These are phyloP conservation scores for Poecilia picta DNA, from an alignment of 2,797 vertebrate genomes.

Conservation along the genomic window DNA sequence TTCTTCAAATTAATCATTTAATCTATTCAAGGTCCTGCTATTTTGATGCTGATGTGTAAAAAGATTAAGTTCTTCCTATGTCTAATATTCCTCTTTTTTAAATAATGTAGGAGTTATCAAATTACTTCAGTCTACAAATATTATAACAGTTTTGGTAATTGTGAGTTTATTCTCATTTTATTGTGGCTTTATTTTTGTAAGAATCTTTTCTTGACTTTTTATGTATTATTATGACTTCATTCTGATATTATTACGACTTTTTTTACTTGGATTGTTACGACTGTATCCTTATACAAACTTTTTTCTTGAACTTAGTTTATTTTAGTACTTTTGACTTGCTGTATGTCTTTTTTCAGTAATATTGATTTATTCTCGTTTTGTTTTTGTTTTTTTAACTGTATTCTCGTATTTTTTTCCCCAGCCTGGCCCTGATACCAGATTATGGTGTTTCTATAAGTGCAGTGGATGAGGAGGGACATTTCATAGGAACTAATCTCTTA, in stretches of 20 bases:
- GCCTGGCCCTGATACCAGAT: neutral
- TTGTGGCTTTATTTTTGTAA: neutral
- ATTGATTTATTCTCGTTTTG: neutral
- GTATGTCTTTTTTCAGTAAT: neutral
- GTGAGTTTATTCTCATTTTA: neutral
- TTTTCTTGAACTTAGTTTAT: neutral
- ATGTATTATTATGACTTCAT: neutral
- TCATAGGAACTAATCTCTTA: slow-evolving; percentile 39
- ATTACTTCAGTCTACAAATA: neutral
- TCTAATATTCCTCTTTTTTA: neutral
- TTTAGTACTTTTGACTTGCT: neutral
- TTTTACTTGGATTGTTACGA: neutral
- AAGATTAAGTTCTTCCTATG: neutral
- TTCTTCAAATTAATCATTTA: neutral
- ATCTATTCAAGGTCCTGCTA: neutral
- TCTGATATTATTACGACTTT: neutral
- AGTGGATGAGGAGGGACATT: slow-evolving; percentile 1
- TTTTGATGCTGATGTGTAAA: neutral
- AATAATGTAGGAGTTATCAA: neutral
- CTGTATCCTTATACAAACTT: neutral
- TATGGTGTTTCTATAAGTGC: neutral
- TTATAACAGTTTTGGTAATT: neutral
- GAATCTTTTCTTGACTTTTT: neutral
- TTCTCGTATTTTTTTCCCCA: neutral
- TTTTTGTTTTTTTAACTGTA: neutral